Evolutionary conservation across 2,113 vertebrate genomes (phyloP).

Genomic region (Chloebia gouldiae): DNA sequence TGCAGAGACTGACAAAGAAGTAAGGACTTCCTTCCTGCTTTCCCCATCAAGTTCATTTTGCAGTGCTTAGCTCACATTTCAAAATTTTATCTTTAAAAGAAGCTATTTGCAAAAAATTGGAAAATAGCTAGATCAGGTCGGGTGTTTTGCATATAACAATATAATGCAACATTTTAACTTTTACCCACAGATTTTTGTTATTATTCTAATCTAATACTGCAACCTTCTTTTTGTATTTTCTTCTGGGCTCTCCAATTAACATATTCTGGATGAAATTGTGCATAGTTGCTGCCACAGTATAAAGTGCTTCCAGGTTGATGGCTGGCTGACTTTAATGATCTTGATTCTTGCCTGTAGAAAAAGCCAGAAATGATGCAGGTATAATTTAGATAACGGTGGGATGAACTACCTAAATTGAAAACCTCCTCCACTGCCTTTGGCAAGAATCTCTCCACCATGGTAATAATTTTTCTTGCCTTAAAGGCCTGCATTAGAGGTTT

Average conservation of each 20-base stretch:
- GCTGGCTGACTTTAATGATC: constrained; percentile 26
- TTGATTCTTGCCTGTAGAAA: background rate
- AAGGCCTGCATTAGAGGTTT: background rate
- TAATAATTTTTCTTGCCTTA: background rate
- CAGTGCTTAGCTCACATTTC: background rate
- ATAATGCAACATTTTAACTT: background rate
- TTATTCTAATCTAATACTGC: background rate
- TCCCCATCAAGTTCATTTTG: background rate
- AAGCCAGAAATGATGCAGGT: constrained; percentile 9
- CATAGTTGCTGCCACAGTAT: background rate
- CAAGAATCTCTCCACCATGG: background rate
- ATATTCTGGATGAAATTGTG: background rate
- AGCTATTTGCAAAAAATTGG: background rate
- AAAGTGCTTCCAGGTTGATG: background rate
- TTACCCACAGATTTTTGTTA: background rate
- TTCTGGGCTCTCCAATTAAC: background rate
- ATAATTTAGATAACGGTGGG: constrained; percentile 22
- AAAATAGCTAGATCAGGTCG: background rate
- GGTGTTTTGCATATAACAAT: background rate
- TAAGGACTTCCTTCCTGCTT: background rate
- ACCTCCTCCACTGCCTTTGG: background rate
- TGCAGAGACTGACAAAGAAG: background rate
- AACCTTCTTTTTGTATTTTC: background rate
- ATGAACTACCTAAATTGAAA: constrained; percentile 15
- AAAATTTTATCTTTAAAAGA: background rate